Percentiles rank a stretch among this genome's conserved stretches.
Evolutionary conservation across 2,797 vertebrate species (phyloP).

Genomic region (Sebastes matsubarae): DNA sequence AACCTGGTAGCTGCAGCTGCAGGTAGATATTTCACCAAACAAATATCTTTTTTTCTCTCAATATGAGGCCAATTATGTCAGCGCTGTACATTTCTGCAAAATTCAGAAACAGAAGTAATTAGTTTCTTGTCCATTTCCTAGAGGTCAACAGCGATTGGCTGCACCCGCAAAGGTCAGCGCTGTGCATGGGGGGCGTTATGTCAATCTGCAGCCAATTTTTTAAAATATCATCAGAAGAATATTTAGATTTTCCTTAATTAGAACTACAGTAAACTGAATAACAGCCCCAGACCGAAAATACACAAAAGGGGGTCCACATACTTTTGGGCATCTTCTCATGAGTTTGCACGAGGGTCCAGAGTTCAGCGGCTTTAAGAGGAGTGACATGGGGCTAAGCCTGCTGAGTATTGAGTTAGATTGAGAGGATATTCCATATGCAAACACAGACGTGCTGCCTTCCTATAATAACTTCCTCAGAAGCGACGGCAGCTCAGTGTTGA

Average conservation of each 20-base stretch:
- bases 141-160: background rate
- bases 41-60: too few species aligned
- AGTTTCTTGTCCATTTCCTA: background rate
- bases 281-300: background rate
- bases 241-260: background rate
- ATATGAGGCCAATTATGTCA: background rate
- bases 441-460: conserved; percentile 66
- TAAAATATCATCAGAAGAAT: background rate
- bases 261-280: background rate
- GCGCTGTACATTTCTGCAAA: background rate
- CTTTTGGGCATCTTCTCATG: background rate
- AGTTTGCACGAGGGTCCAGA: conserved; percentile 18
- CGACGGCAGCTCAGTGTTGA: conserved; percentile 69
- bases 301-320: background rate
- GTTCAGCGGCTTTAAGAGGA: conserved; percentile 35
- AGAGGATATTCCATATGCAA: conserved; percentile 70
- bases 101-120: background rate
- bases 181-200: background rate
- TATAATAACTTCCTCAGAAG: conserved; percentile 77
- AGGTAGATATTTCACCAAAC: background rate
- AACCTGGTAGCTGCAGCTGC: background rate
- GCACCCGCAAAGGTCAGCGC: background rate
- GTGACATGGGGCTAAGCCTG: conserved; percentile 44
- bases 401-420: conserved; percentile 45
- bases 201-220: background rate